These are phyloP conservation scores for Channa maculata DNA, from an alignment of 2,113 vertebrate species.

Conservation along the genomic window DNA sequence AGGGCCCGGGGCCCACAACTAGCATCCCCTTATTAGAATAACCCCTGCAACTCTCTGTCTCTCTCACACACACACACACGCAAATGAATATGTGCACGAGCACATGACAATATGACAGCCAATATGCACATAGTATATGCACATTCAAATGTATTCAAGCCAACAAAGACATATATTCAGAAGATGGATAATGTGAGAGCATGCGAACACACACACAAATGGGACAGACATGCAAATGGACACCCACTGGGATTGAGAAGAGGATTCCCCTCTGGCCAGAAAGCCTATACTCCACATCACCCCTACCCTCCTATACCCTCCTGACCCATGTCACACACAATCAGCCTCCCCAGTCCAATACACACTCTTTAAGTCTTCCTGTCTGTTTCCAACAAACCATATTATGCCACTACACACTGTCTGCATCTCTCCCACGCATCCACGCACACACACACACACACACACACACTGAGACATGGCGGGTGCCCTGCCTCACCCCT, in stretches of 20 bases:
- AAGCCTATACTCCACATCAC: constrained; percentile 61
- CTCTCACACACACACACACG: constrained; percentile 44
- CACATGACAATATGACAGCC: constrained; percentile 62
- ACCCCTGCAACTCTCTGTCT: constrained; percentile 57
- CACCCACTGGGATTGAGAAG: constrained; percentile 59
- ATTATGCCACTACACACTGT: constrained; percentile 35
- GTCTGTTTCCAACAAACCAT: constrained; percentile 40
- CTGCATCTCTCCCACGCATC: constrained; percentile 41
- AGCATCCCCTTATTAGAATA: constrained; percentile 77
- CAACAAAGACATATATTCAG: constrained; percentile 68
- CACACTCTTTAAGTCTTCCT: constrained; percentile 43
- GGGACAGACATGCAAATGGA: constrained; percentile 77
- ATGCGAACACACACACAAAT: constrained; percentile 56
- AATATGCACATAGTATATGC: constrained; percentile 64
- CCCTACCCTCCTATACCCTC: constrained; percentile 41
- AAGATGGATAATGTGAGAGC: constrained; percentile 58
- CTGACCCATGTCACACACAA: constrained; percentile 80
- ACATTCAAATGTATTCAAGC: constrained; percentile 59
- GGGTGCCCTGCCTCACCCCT: constrained; percentile 72
- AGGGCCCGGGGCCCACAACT: constrained; percentile 62
- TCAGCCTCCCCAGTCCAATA: constrained; percentile 69
- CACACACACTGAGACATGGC: constrained; percentile 46
- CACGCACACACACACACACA: constrained; percentile 29
- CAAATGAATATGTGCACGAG: constrained; percentile 48
- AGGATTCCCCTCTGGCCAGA: constrained; percentile 78